Base-by-base conservation (phyloP, 2,113 vertebrate species). In the Lota lota region DNA sequence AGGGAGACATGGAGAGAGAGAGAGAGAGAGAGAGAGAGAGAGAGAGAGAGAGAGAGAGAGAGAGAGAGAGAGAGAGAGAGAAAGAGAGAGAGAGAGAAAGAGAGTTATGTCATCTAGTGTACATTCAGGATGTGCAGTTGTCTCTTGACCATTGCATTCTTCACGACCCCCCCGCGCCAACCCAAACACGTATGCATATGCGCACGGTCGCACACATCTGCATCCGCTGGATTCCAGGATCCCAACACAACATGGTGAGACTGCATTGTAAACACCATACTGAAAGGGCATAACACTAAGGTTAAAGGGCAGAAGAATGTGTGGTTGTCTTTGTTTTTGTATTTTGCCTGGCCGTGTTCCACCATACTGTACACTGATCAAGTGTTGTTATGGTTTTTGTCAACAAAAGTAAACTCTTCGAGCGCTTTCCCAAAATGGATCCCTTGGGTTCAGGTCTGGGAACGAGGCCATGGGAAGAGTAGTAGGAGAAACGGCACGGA, bases 401-500 rank as follows among this genome's bases (percentile, higher is more conserved):
- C 28, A 33, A 6, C 28, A 33, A 33, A 33, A 33, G 28, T 33
- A 33, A 33, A 33, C 28, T 33, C 28, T 4, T 2, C 28, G 7
- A 33, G 28, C 7, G 28, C 28, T 33, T 33, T 33, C 28, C 28
- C 0, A 4, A 33, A 33, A 33, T 4, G 28, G 28, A 33, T 78
- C 78, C 69, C 81, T 36, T 58, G 85, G 60, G 80, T 70, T 58
- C 50, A 57, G 19, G 66, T 79, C 64, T 75, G n/a, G 69, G 2
- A 36, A 70, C 17, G 56, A 72, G 66, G 82, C 80, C 84, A 84
- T 87, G 86, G 85, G 87, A 90, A 87, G 68, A 75, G 50, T 5
- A 20, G 20, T 40, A 63, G 2, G 19, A 69, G 82, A 75, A 68
- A 73, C 14, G 71, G 73, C 75, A 20, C 40, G 0, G 40, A 1